Base-by-base conservation (phyloP, 2,888 invertebrate species). In the Chorisops tibialis region DNA sequence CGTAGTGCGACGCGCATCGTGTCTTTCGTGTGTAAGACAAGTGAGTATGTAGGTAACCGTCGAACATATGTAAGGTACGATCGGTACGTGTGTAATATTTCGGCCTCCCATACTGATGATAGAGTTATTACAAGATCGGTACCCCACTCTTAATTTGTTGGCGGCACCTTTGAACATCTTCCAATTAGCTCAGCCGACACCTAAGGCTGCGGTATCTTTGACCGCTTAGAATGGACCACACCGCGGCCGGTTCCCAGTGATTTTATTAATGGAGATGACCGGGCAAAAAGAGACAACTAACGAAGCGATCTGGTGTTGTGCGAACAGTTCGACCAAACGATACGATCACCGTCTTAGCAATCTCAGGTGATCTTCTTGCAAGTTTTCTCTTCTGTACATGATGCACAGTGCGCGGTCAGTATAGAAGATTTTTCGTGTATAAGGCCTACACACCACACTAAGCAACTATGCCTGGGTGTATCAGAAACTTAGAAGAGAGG, bases 51-150 rank as follows among this genome's bases (percentile, higher is more conserved):
- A 19, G 37, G n/a, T 39, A 16, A 9, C n/a, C 22, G n/a, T n/a
- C n/a, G 22, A 24, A 24, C 48, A 22, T 22, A 45, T 37, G 38
- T 52, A 52, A 52, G 43, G 30, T 58, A 58, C 30, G 58, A 59
- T 59, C 48, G 45, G 47, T 49, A 51, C 52, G 54, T 48, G 50
- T 49, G 60, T 49, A 43, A 60, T 49, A 61, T 58, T 64, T 65
- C 58, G 73, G 74, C 76, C 76, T 74, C 75, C 77, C 75, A 76
- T 75, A 74, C 72, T 73, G 77, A 71, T 74, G 75, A 75, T 71
- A 71, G 70, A 76, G 76, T 76, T 76, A 77, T 76, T 76, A 77
- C 76, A 72, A 70, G 74, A 75, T 71, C 71, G 59, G 60, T 66
- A 68, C 68, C 65, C 70, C 65, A 67, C 67, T 69, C 69, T 70